phyloP scores from a whole-genome alignment of 2,888 invertebrate species.

The Bibio marci region DNA sequence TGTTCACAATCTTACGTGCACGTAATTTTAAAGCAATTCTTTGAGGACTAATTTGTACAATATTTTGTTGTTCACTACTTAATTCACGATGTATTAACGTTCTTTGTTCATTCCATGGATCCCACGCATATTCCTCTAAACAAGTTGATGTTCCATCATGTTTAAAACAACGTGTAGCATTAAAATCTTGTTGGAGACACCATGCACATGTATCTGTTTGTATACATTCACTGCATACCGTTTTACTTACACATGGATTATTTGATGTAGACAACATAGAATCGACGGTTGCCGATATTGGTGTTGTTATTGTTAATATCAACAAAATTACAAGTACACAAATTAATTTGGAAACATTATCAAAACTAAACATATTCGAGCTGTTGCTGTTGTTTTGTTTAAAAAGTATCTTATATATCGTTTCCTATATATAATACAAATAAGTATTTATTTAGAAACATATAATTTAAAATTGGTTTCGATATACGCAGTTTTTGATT shows the following conservation, averaged over 20 bases:
- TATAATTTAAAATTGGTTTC: no score
- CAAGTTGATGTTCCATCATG: conserved; percentile 37
- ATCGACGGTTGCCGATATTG: neutral
- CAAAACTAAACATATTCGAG: no score
- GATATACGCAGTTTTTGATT: no score
- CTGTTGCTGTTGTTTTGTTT: no score
- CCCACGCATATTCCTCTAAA: conserved; percentile 47
- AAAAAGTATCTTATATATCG: no score
- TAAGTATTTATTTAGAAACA: no score
- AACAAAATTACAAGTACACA: neutral
- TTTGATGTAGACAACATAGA: neutral
- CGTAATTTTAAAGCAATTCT: conserved; percentile 54
- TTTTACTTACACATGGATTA: conserved; percentile 69
- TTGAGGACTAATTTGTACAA: conserved; percentile 72
- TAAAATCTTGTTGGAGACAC: conserved; percentile 45
- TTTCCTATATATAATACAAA: no score
- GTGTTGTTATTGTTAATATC: neutral
- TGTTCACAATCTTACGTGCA: conserved; percentile 50
- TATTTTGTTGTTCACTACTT: conserved; percentile 23
- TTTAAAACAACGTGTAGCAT: conserved; percentile 42
- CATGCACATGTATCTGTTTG: conserved; percentile 78
- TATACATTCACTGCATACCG: conserved; percentile 78
- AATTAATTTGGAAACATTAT: no score
- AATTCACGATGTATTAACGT: conserved; percentile 34
- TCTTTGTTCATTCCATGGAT: conserved; percentile 41